These are phyloP conservation scores for Xiphorhynchus elegans DNA, from an alignment of 2,113 vertebrate genomes.

Conservation along the genomic window DNA sequence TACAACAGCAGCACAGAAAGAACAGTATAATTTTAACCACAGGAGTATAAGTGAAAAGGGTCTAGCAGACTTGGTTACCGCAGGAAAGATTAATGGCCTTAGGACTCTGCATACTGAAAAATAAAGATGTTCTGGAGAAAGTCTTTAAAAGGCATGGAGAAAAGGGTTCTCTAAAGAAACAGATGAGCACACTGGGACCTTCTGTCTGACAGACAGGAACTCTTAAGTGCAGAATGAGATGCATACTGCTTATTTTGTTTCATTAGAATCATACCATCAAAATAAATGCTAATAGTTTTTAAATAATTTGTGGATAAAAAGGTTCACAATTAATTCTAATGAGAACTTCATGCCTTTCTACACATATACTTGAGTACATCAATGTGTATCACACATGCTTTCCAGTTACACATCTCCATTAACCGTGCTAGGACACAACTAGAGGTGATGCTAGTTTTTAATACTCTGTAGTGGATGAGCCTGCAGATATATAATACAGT, in stretches of 20 bases:
- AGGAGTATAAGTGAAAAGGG: neutral
- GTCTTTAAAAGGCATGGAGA: neutral
- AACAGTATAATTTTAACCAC: neutral
- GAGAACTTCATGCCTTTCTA: slow-evolving; percentile 18
- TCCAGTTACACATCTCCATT: neutral
- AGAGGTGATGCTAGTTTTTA: neutral
- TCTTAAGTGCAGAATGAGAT: neutral
- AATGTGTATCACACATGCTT: neutral
- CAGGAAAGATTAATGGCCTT: neutral
- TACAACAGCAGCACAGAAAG: neutral
- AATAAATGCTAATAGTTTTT: neutral
- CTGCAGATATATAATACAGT: neutral
- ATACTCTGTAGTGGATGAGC: neutral
- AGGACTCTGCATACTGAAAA: neutral
- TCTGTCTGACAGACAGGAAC: neutral
- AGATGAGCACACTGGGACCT: neutral
- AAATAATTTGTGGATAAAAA: neutral
- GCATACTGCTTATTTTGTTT: neutral
- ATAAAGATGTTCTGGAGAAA: neutral
- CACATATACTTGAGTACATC: neutral
- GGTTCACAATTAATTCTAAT: neutral
- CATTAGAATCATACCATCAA: neutral
- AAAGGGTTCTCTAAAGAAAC: neutral
- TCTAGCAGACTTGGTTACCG: neutral
- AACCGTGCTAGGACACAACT: neutral